These are phyloP conservation scores for Volucella inanis DNA, from an alignment of 2,888 invertebrate genomes.

Conservation along the genomic window DNA sequence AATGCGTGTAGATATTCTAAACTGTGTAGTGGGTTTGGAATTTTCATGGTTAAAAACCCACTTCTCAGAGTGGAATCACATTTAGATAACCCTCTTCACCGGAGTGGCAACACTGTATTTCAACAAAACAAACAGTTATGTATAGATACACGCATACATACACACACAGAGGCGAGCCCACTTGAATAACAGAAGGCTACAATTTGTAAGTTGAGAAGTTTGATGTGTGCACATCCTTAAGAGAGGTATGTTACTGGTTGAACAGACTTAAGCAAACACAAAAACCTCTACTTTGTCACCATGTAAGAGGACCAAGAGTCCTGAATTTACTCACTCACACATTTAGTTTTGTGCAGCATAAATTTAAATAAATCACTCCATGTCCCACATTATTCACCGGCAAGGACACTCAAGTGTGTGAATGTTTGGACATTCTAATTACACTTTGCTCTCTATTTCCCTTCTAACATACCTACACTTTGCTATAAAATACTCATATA, in stretches of 20 bases:
- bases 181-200: neutral
- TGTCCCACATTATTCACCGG: constrained; percentile 65
- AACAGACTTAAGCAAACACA: constrained; percentile 60
- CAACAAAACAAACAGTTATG: neutral
- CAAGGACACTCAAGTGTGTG: constrained; percentile 61
- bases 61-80: too few species aligned
- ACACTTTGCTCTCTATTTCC: constrained; percentile 54
- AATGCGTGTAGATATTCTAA: too few species aligned
- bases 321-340: constrained; percentile 41
- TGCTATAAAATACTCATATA: neutral
- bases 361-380: constrained; percentile 69
- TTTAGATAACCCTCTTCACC: too few species aligned
- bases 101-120: too few species aligned
- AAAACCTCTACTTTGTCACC: constrained; percentile 45
- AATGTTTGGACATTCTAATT: constrained; percentile 76
- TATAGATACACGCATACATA: neutral
- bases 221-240: constrained; percentile 62
- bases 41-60: too few species aligned
- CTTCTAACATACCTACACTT: neutral
- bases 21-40: too few species aligned
- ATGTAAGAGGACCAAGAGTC: constrained; percentile 6
- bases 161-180: neutral
- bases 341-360: constrained; percentile 63
- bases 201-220: constrained; percentile 67
- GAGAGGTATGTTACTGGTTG: constrained; percentile 56